Evolutionary conservation across 2,888 invertebrate species (phyloP).

Genomic region (Nycteola revayana): DNA sequence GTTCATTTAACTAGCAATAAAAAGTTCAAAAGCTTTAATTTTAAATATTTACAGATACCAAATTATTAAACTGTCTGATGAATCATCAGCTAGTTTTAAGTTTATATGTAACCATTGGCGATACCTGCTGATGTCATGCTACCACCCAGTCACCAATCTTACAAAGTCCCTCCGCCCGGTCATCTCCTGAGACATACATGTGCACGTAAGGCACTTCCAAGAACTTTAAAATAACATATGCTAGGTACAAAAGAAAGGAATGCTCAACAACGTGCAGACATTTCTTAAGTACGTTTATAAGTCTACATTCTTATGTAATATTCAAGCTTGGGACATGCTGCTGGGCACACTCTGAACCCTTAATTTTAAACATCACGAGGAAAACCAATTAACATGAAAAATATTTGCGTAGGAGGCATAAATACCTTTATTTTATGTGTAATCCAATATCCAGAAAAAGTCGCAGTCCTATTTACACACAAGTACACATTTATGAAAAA

Average conservation of each 20-base stretch:
- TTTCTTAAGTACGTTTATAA: constrained; percentile 31
- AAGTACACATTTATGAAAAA: constrained; percentile 72
- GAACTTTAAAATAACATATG: constrained; percentile 47
- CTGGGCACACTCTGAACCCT: constrained; percentile 11
- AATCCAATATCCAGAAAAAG: constrained; percentile 80
- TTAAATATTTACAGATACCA: too few species aligned
- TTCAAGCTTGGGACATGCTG: constrained; percentile 34
- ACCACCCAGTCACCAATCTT: constrained; percentile 43
- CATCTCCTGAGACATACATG: constrained; percentile 25
- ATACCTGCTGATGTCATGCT: constrained; percentile 74
- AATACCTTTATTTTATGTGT: constrained; percentile 79
- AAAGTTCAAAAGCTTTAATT: too few species aligned
- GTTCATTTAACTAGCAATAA: too few species aligned
- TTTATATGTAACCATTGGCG: constrained; percentile 60
- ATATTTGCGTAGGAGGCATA: constrained; percentile 64
- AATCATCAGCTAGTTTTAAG: constrained; percentile 54
- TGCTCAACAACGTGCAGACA: constrained; percentile 25
- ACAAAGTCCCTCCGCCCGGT: constrained; percentile 31
- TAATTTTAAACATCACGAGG: constrained; percentile 28
- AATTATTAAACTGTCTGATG: constrained; percentile 42
- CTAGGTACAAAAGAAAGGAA: constrained; percentile 33
- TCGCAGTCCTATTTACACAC: constrained; percentile 74
- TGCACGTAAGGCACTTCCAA: constrained; percentile 45
- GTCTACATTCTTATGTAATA: constrained; percentile 70
- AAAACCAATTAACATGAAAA: constrained; percentile 39